Conservation (phyloP, 37 sponge, comb jelly and placozoan species). For the Oscarella lobularis region DNA sequence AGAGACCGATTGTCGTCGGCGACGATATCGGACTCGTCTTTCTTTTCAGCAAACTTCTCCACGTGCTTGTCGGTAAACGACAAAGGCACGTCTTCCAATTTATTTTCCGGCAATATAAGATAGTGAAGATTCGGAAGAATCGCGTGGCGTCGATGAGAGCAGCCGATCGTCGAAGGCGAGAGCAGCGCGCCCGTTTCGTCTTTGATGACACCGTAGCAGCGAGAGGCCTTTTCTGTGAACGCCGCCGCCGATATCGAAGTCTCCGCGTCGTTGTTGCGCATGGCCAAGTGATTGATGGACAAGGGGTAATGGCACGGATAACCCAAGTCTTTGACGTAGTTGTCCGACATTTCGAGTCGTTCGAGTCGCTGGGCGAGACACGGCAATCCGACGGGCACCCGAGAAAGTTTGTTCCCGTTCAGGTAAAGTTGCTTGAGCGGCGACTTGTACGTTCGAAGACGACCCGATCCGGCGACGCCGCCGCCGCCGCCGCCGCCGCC, state of each 20-base stretch:
- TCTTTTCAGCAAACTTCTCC: too few relatives aligned
- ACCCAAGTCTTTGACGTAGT: slow-evolving; percentile 45
- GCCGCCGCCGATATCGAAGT: background rate
- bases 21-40: too few relatives aligned
- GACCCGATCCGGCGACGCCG: too few relatives aligned
- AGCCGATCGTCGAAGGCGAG: background rate
- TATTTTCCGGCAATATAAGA: background rate
- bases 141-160: background rate
- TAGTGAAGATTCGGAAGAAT: background rate
- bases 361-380: slow-evolving; percentile 59
- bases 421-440: slow-evolving; percentile 38
- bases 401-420: slow-evolving; percentile 35
- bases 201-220: background rate
- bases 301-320: slow-evolving; percentile 43
- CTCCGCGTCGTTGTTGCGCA: slow-evolving; percentile 19
- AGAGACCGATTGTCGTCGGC: too few relatives aligned
- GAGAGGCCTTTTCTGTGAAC: background rate
- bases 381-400: slow-evolving; percentile 32
- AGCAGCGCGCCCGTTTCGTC: background rate
- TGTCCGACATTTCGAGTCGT: slow-evolving; percentile 50
- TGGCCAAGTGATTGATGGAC: slow-evolving; percentile 44
- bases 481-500: background rate
- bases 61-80: too few relatives aligned
- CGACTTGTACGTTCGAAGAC: background rate
- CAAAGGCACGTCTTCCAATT: background rate